Evolutionary conservation across 2,113 vertebrate species (phyloP).

Genomic region (Psilopsiagon aurifrons): DNA sequence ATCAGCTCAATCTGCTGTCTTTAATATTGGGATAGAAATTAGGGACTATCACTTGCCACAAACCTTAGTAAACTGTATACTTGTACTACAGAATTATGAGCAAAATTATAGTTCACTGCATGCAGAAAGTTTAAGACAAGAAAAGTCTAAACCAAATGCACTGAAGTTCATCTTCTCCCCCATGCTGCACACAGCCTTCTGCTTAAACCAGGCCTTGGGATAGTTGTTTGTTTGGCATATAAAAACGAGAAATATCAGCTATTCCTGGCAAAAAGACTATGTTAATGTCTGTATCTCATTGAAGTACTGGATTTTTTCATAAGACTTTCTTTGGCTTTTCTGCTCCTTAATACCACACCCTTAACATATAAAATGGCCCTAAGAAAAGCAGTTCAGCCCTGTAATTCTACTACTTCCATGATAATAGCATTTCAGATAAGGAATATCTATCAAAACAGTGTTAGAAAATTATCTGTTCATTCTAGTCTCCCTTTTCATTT

Average conservation of each 20-base stretch:
- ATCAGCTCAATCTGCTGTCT: background rate
- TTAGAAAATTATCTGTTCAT: conserved; percentile 7
- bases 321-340: background rate
- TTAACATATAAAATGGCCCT: background rate
- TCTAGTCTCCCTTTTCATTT: background rate
- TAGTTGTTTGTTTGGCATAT: background rate
- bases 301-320: background rate
- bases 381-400: conserved; percentile 24
- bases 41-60: background rate
- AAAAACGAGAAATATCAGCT: background rate
- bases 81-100: background rate
- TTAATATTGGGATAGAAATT: background rate
- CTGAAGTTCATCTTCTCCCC: background rate
- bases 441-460: background rate
- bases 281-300: conserved; percentile 1
- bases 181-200: fast-evolving
- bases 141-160: background rate
- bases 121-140: background rate
- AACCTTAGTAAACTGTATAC: background rate
- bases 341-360: background rate
- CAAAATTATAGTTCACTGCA: background rate
- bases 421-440: conserved; percentile 7
- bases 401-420: conserved; percentile 8
- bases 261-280: background rate
- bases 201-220: background rate